Percentiles rank a stretch among this genome's conserved stretches.
phyloP scores from a whole-genome alignment of 2,888 invertebrate species.

The Nomada ferruginata region DNA sequence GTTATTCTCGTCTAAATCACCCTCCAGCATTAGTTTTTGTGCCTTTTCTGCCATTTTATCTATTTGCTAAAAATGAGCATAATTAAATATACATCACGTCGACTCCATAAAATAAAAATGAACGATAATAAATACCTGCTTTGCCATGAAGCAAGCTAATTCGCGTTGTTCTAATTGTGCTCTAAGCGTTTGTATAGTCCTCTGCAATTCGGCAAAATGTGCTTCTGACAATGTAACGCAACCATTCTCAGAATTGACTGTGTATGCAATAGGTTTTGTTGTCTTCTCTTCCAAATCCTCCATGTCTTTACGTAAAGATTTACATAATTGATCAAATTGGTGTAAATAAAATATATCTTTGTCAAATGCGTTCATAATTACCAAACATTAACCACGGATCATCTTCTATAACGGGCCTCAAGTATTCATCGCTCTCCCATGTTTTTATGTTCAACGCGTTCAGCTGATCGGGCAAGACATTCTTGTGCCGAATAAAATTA shows the following conservation, averaged over 20 bases:
- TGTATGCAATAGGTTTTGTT: constrained; percentile 85
- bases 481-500: constrained; percentile 90
- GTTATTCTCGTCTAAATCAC: constrained; percentile 68
- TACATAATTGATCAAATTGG: not conserved
- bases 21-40: constrained; percentile 79
- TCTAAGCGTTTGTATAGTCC: constrained; percentile 86
- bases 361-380: constrained; percentile 80
- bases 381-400: constrained; percentile 95
- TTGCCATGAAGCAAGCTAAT: constrained; percentile 77
- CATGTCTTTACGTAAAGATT: constrained; percentile 71
- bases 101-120: not conserved
- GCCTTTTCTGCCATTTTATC: constrained; percentile 81
- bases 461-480: constrained; percentile 86
- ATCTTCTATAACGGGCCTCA: constrained; percentile 89
- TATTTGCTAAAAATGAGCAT: constrained; percentile 76
- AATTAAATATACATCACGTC: not conserved
- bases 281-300: constrained; percentile 73
- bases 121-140: constrained; percentile 74
- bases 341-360: not conserved
- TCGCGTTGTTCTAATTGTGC: constrained; percentile 86
- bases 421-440: constrained; percentile 92
- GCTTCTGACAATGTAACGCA: constrained; percentile 87
- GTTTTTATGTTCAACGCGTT: constrained; percentile 85
- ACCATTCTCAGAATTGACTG: constrained; percentile 87
- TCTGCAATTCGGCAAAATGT: constrained; percentile 87